A percentile compares a stretch with the other conserved stretches of the same genome.
Evolutionary conservation across 2,113 vertebrate species (phyloP).

Genomic region (Vireo altiloquus): DNA sequence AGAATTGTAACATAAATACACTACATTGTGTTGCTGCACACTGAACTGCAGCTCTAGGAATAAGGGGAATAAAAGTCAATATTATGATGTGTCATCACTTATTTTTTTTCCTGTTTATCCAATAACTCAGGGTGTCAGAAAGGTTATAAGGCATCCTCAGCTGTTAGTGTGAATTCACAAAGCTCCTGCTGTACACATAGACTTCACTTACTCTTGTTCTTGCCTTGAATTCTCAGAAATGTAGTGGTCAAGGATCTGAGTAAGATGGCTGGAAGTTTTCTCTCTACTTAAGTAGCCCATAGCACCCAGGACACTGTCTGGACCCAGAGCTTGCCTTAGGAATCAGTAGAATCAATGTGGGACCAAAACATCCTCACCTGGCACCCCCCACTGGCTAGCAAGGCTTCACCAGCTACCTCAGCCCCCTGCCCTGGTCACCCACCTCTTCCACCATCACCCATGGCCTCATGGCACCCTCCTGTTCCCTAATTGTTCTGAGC

Average conservation of each 20-base stretch:
- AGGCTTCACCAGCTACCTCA: background rate
- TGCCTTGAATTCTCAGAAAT: background rate
- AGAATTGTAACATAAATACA: background rate
- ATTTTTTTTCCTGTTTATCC: constrained; percentile 17
- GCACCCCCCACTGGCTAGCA: fast-evolving
- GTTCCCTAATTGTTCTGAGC: background rate
- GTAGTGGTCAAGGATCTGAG: background rate
- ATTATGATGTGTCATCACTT: background rate
- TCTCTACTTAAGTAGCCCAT: background rate
- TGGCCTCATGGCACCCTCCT: fast-evolving
- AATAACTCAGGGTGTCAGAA: background rate
- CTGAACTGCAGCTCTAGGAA: background rate
- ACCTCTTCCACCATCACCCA: background rate
- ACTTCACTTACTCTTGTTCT: background rate
- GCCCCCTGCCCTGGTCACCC: background rate
- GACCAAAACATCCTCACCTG: background rate
- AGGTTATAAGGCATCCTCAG: background rate
- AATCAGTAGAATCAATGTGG: background rate
- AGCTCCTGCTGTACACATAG: background rate
- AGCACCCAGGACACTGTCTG: background rate
- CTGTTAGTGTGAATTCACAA: background rate
- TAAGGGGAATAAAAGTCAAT: constrained; percentile 4
- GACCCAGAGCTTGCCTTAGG: background rate
- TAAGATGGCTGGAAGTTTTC: background rate
- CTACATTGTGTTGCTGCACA: background rate